Base-by-base conservation (phyloP, 2,113 vertebrate species). In the Carassius auratus region DNA sequence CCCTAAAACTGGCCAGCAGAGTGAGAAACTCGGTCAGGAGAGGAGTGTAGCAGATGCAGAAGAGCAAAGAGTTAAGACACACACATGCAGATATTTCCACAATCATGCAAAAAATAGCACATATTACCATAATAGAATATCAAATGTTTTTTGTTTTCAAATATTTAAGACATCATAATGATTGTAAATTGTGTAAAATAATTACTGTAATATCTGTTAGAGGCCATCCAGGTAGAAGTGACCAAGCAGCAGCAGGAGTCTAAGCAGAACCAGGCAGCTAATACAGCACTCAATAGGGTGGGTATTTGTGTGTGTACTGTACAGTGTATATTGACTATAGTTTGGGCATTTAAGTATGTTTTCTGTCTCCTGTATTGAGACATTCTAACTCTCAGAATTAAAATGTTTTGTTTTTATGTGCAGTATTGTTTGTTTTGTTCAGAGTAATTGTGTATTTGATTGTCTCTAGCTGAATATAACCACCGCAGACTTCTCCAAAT, bases 201-300 rank as follows among this genome's bases (percentile, higher is more conserved):
- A 68, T 66, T 13, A 81, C 33, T 30, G n/a, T 19, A 42, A 48
- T 21, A 90, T 93, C 86, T 94, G 93, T 92, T 93, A 69, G 92
- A 91, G 88, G 90, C 92, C 48, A 93, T 94, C 90, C 93, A 95
- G 89, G 91, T 92, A 62, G 91, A 94, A 92, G 92, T 95, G 84
- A 95, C 86, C 48, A 96, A 96, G 90, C 87, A 95, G 89, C 92
- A 94, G 87, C 88, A 92, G 83, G 92, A 93, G 83, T 94, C 92
- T 84, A 96, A 90, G 88, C 93, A 5, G 94, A 26, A 26, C 26
- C 92, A 93, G 88, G 91, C 91, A 62, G 92, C 93, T 90, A 93
- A 95, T 26, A 64, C 90, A 79, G 90, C 92, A 13, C 91, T 93
- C 26, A 94, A 95, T 90, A 91, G 90, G 93, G 90, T 92, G 19